Evolutionary conservation across 2,113 vertebrate genomes (phyloP), one percentile per base, ranked within the genome.

Genomic region (Halichoeres trimaculatus): DNA sequence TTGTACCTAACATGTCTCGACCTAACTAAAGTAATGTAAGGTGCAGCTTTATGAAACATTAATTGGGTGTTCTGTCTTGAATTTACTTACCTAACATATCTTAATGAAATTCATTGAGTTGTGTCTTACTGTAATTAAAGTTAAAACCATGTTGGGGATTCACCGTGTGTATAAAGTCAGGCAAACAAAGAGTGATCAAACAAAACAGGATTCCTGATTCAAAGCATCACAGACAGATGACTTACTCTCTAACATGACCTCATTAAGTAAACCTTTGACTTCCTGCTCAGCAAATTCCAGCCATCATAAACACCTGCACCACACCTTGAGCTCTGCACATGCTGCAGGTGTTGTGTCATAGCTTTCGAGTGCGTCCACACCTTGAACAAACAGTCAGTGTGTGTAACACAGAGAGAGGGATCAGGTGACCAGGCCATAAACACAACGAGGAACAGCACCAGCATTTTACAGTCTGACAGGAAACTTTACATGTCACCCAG

Each of bases 311-410:
- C 17, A 61, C 26, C 26, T 63, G n/a, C 22, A 45, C 34, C 65
- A 19, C 65, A 23, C 55, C 67, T 59, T 6, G 10, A 1, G 19
- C 8, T 22, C 38, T 1, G 2, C 53, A 8, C 36, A 8, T 1
- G 30, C 53, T 17, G 17, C 62, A 45, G 54, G 35, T 38, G 57
- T 19, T 54, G 20, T 19, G 53, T 50, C 8, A 23, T n/a, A 2
- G 30, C 4, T 30, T 2, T 8, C 51, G 20, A 11, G 9, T 8
- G 61, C 38, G 48, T 45, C 58, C 77, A 81, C 83, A 19, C 86
- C 75, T 84, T 82, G 41, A 54, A 50, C 23, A 51, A 67, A 81
- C 34, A 76, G 40, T 35, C 8, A 17, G 38, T 3, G 43, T 35
- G 64, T 45, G n/a, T n/a, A n/a, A n/a, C 2, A 26, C 72, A 16